Evolutionary conservation across 2,113 vertebrate species (phyloP).

Genomic region (Apistogramma diplotaenia): DNA sequence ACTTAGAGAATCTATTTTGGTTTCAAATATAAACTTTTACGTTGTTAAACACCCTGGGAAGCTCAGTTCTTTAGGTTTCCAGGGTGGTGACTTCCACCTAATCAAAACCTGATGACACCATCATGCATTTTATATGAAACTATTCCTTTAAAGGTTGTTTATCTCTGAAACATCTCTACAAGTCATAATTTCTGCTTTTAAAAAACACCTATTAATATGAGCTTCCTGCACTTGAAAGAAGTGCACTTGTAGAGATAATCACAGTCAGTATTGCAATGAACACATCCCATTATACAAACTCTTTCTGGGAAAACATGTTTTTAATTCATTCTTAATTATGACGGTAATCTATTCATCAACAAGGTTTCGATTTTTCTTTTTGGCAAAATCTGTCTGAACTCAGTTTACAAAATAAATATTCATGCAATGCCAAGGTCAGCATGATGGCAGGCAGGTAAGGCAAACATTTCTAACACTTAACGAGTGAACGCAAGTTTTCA

Average conservation of each 20-base stretch:
- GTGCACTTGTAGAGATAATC: not conserved
- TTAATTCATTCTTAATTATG: not conserved
- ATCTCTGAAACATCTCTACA: not conserved
- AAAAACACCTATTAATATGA: not conserved
- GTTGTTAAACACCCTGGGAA: not conserved
- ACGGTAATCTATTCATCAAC: not conserved
- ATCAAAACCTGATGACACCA: not conserved
- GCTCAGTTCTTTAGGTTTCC: not conserved
- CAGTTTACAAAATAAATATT: too few species aligned
- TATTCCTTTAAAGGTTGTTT: not conserved
- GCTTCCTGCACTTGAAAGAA: not conserved
- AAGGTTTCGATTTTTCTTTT: not conserved
- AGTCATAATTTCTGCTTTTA: not conserved
- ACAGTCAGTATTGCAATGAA: not conserved
- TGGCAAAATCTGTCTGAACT: not conserved
- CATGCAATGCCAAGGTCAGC: not conserved
- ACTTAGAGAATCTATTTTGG: not conserved
- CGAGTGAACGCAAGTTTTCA: not conserved
- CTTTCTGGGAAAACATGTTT: not conserved
- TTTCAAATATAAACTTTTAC: not conserved
- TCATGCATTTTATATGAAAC: not conserved
- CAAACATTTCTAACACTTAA: not conserved
- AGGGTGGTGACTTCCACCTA: not conserved
- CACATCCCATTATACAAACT: not conserved
- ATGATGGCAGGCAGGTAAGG: not conserved